Percentiles rank a stretch among this genome's conserved stretches.
Evolutionary conservation across 2,888 invertebrate species (phyloP).

Genomic region (Chloroclysta siterata): DNA sequence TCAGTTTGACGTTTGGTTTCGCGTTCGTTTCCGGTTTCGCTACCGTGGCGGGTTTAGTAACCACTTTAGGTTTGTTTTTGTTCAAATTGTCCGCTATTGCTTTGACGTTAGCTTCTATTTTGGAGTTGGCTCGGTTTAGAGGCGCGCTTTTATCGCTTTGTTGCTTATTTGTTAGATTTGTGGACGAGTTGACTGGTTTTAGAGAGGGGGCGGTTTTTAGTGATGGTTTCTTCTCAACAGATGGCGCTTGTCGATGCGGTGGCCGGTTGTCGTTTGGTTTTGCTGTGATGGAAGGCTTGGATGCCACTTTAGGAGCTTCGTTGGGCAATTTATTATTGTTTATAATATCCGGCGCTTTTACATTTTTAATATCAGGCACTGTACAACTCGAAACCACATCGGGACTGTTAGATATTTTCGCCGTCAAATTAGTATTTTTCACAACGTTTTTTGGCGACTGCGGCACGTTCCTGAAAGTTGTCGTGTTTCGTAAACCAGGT

Average conservation of each 20-base stretch:
- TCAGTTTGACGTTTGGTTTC: constrained; percentile 74
- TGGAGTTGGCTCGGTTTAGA: constrained; percentile 65
- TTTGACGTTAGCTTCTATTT: constrained; percentile 71
- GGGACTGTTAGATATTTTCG: constrained; percentile 86
- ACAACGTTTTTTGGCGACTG: constrained; percentile 68
- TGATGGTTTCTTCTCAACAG: constrained; percentile 71
- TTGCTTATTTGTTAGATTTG: constrained; percentile 57
- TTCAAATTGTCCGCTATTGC: constrained; percentile 77
- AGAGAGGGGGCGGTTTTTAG: constrained; percentile 54
- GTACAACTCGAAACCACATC: constrained; percentile 90
- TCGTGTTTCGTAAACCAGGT: constrained; percentile 76
- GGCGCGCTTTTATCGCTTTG: constrained; percentile 63
- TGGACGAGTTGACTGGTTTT: constrained; percentile 61
- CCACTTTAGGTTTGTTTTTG: constrained; percentile 79
- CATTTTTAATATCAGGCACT: constrained; percentile 73
- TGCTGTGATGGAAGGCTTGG: constrained; percentile 71
- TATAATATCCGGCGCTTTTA: constrained; percentile 87
- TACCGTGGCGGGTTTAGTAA: constrained; percentile 70
- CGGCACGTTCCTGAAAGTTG: constrained; percentile 72
- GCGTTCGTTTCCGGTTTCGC: constrained; percentile 62
- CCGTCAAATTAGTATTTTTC: constrained; percentile 60
- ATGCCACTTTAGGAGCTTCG: constrained; percentile 77
- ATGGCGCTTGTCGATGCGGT: constrained; percentile 66
- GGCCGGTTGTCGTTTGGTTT: constrained; percentile 75
- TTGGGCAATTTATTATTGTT: constrained; percentile 76